Percentiles rank a stretch among this genome's conserved stretches.
phyloP scores from a whole-genome alignment of 2,113 vertebrate genomes.

The Hassar affinis region DNA sequence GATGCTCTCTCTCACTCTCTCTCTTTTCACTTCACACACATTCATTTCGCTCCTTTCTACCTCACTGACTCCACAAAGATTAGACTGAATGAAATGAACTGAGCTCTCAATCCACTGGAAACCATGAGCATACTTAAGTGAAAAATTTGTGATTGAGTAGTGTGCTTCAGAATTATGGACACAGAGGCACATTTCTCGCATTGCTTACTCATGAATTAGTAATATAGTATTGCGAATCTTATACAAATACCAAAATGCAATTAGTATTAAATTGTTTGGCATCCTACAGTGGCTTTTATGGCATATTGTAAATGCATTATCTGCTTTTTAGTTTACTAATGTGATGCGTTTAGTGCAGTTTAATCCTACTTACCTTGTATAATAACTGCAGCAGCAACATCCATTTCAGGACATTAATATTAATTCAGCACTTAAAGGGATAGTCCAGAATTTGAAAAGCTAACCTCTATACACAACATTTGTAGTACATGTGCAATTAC shows the following conservation, averaged over 20 bases:
- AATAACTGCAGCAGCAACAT: conserved; percentile 10
- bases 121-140: conserved; percentile 26
- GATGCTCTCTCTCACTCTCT: conserved; percentile 55
- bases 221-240: conserved; percentile 8
- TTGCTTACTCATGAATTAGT: conserved; percentile 1
- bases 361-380: conserved; percentile 21
- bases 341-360: not conserved
- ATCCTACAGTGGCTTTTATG: conserved; percentile 6
- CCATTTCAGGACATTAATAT: conserved; percentile 27
- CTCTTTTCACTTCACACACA: conserved; percentile 58
- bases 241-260: conserved; percentile 12
- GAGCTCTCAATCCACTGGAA: conserved; percentile 43
- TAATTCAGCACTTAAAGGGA: conserved; percentile 15
- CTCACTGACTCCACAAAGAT: conserved; percentile 72
- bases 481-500: not conserved
- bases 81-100: conserved; percentile 76
- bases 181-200: conserved; percentile 3
- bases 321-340: conserved; percentile 18
- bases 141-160: conserved; percentile 24
- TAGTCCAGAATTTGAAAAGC: not conserved
- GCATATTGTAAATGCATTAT: not conserved
- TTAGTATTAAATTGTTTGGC: not conserved
- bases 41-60: conserved; percentile 79
- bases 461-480: not conserved
- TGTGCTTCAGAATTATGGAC: conserved; percentile 17